Conservation (phyloP, 1,140 invertebrate species). For the Stegodyphus mimosarum region DNA sequence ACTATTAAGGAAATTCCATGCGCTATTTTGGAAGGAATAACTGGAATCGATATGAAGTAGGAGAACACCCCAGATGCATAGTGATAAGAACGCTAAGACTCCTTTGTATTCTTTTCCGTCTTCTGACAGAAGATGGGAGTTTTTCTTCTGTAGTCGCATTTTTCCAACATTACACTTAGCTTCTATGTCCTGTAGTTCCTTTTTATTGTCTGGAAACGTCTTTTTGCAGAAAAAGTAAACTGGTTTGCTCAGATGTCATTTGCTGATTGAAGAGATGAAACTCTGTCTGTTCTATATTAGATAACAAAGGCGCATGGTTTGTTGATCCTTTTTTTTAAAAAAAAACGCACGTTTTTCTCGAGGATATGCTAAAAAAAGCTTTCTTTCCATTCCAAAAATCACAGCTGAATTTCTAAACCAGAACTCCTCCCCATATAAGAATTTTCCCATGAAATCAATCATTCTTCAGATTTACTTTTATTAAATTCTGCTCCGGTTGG, state of each 20-base stretch:
- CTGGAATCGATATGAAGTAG: slow-evolving; percentile 19
- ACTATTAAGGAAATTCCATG: neutral
- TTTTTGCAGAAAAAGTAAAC: slow-evolving; percentile 15
- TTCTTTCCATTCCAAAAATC: no score
- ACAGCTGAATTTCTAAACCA: no score
- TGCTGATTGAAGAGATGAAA: slow-evolving; percentile 46
- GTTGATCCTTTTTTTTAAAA: slow-evolving; percentile 21
- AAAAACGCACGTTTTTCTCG: neutral
- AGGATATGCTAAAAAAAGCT: no score
- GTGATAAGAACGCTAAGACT: slow-evolving; percentile 24
- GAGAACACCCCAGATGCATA: slow-evolving; percentile 24
- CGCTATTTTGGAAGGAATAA: slow-evolving; percentile 20
- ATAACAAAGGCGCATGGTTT: no score
- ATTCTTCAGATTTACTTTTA: no score
- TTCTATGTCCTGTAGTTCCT: slow-evolving; percentile 12
- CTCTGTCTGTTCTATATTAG: neutral
- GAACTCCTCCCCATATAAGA: no score
- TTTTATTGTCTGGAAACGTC: slow-evolving; percentile 31
- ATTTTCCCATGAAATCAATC: no score
- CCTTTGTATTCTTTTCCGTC: slow-evolving; percentile 47
- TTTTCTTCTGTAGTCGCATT: neutral
- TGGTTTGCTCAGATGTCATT: slow-evolving; percentile 31
- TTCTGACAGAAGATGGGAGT: slow-evolving; percentile 17
- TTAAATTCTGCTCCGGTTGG: neutral
- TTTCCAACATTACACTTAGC: slow-evolving; percentile 12